Percentiles rank a stretch among this genome's conserved stretches.
Conservation (phyloP, 2,113 vertebrate species). For the Euleptes europaea region DNA sequence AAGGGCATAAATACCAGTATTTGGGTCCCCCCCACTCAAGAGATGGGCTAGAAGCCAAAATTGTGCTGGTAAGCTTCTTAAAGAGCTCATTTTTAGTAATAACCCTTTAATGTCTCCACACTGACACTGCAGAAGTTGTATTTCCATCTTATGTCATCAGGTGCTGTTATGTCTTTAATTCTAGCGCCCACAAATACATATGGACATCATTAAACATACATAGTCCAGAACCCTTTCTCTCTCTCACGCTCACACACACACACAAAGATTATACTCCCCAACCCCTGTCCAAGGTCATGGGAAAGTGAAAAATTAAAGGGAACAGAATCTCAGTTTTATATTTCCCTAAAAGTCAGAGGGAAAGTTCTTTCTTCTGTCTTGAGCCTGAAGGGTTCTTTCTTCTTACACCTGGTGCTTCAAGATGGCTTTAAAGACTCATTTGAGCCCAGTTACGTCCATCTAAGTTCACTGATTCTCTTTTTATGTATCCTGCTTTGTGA, state of each 20-base stretch:
- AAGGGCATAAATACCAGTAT: no score
- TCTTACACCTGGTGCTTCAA: no score
- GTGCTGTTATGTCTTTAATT: constrained; percentile 71
- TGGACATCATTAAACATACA: constrained; percentile 72
- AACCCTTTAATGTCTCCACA: constrained; percentile 71
- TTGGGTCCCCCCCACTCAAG: constrained; percentile 39
- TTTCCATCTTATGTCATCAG: constrained; percentile 73
- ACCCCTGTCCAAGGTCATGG: constrained; percentile 65
- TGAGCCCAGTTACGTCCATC: no score
- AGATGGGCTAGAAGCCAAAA: constrained; percentile 71
- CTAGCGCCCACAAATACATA: constrained; percentile 72
- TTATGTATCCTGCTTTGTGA: no score
- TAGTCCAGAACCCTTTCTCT: constrained; percentile 49
- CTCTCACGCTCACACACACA: constrained; percentile 17
- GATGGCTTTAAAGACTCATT: no score
- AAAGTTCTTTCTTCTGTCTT: background rate
- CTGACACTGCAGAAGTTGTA: constrained; percentile 67
- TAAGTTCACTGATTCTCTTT: no score
- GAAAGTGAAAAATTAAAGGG: constrained; percentile 63
- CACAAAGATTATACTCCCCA: constrained; percentile 48
- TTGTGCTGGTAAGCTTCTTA: constrained; percentile 69
- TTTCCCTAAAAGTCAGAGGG: background rate
- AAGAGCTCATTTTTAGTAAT: constrained; percentile 76
- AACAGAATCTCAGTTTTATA: constrained; percentile 32
- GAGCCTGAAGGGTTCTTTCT: no score